These are phyloP conservation scores for Drosophila austrosaltans DNA, from an alignment of 2,888 invertebrate genomes.

Conservation along the genomic window DNA sequence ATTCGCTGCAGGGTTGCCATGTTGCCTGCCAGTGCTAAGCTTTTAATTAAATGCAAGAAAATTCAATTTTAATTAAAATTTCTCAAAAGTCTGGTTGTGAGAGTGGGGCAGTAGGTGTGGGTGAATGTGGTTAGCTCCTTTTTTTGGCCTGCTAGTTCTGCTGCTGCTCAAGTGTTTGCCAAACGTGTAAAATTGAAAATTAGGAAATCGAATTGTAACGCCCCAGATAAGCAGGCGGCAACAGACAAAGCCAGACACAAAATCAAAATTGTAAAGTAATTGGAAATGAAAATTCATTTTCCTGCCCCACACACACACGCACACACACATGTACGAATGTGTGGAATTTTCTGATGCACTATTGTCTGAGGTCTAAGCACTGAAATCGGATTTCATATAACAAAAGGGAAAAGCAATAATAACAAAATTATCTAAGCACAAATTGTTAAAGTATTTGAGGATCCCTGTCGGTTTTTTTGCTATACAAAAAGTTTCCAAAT, in stretches of 20 bases:
- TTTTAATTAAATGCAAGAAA: slow-evolving; percentile 79
- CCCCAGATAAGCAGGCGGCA: slow-evolving; percentile 27
- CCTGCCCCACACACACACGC: slow-evolving; percentile 23
- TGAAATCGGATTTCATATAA: not conserved
- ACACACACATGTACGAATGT: not conserved
- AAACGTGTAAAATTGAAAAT: slow-evolving; percentile 78
- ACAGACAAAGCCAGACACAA: slow-evolving; percentile 39
- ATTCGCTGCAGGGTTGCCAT: slow-evolving; percentile 58
- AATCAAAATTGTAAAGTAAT: slow-evolving; percentile 75
- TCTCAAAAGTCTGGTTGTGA: slow-evolving; percentile 58
- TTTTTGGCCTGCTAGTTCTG: slow-evolving; percentile 15
- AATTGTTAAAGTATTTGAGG: not conserved
- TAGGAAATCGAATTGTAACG: slow-evolving; percentile 75
- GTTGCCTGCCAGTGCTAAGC: slow-evolving; percentile 53
- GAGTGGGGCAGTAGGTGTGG: not conserved
- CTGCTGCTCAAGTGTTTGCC: slow-evolving; percentile 68
- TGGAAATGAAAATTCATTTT: slow-evolving; percentile 77
- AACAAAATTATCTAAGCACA: not conserved
- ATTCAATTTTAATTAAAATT: slow-evolving; percentile 78
- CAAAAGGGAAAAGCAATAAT: not conserved
- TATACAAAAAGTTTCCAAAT: not conserved
- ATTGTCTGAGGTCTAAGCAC: not conserved
- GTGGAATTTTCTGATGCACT: not conserved
- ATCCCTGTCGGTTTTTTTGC: no score
- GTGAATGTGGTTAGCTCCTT: slow-evolving; percentile 17